These are phyloP conservation scores for Volucella bombylans DNA, from an alignment of 2,888 invertebrate species.

Conservation along the genomic window DNA sequence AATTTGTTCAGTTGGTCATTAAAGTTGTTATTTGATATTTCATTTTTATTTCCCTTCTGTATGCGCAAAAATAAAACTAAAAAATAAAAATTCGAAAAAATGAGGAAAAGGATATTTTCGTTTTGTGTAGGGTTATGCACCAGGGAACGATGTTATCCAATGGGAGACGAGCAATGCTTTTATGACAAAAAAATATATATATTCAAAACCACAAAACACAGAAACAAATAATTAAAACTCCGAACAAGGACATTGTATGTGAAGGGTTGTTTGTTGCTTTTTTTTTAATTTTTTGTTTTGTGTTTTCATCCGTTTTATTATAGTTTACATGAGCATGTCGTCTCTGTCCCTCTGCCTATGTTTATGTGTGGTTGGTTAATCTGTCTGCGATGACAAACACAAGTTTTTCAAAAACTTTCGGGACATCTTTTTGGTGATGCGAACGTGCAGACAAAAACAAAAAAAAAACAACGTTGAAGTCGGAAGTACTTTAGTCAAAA, in stretches of 20 bases:
- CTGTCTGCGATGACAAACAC: conserved; percentile 18
- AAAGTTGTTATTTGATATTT: conserved; percentile 53
- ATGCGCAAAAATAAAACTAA: background rate
- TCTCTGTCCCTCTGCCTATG: conserved; percentile 28
- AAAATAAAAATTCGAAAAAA: background rate
- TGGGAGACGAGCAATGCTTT: conserved; percentile 19
- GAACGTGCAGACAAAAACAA: background rate
- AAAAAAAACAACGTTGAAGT: conserved; percentile 8
- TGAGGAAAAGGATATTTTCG: conserved; percentile 3
- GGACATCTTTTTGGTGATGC: conserved; percentile 7
- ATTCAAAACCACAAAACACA: conserved; percentile 38
- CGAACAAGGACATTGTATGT: conserved; percentile 49
- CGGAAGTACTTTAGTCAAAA: conserved; percentile 40
- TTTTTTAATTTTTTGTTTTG: background rate
- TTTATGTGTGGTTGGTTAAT: conserved; percentile 27
- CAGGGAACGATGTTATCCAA: conserved; percentile 6
- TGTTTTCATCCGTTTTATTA: background rate
- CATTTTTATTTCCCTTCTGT: background rate
- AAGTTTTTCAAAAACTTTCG: conserved; percentile 21
- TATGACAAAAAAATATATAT: conserved; percentile 14
- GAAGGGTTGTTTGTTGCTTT: background rate
- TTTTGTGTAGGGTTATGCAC: conserved; percentile 17
- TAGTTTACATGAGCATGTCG: background rate
- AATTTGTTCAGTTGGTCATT: conserved; percentile 66
- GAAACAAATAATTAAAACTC: conserved; percentile 66